Conservation (phyloP, 2,113 vertebrate genomes). For the Otocyon megalotis region DNA sequence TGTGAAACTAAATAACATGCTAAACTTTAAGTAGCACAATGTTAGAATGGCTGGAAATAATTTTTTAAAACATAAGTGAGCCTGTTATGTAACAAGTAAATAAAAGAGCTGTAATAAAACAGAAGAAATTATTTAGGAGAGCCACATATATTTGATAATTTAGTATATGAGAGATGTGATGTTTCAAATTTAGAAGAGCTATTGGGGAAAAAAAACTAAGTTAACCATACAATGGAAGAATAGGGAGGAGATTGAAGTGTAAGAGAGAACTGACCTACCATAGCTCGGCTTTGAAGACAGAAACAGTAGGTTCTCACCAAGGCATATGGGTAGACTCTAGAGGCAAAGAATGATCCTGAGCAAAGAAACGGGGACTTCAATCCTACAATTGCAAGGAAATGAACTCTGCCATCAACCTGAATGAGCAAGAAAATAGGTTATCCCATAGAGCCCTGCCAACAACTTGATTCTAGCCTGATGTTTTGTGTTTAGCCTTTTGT, state of each 20-base stretch:
- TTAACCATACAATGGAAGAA: not conserved
- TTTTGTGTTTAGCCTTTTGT: not conserved
- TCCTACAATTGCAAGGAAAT: not conserved
- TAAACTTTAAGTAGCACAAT: not conserved
- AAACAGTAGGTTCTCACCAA: not conserved
- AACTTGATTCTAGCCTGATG: not conserved
- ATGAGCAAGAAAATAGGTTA: not conserved
- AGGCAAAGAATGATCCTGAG: not conserved
- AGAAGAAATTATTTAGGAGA: not conserved
- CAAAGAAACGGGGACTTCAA: not conserved
- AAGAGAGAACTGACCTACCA: not conserved
- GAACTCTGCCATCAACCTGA: not conserved
- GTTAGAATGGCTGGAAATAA: not conserved
- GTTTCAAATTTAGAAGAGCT: not conserved
- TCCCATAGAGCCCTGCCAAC: not conserved
- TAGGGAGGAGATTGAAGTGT: not conserved
- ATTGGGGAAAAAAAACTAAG: not conserved
- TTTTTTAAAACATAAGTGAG: not conserved
- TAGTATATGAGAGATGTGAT: not conserved
- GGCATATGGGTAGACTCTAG: not conserved
- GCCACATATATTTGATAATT: not conserved
- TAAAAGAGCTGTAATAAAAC: not conserved
- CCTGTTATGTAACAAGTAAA: not conserved
- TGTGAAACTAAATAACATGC: not conserved
- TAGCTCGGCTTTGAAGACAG: not conserved